Base-by-base conservation (phyloP, 2,888 invertebrate species). In the Portevinia maculata region DNA sequence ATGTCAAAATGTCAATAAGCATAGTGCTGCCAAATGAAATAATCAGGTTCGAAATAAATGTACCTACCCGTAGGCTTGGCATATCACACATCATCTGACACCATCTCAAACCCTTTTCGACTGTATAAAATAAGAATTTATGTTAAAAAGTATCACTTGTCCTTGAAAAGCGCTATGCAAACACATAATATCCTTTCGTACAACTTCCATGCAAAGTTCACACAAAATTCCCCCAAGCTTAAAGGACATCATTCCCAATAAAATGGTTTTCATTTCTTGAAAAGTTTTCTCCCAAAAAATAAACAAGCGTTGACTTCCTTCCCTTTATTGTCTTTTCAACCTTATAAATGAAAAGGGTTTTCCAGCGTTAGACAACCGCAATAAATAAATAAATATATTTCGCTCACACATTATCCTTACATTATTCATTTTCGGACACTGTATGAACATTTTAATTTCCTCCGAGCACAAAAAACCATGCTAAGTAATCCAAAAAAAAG, bases 351-450 rank as follows among this genome's bases (percentile, higher is more conserved):
- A 67, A 70, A 70, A 70, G 64, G 75, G 70, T 70, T 74, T 55
- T 44, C 46, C 28, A 19, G 39, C 44, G 39, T 13, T 21, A 13
- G 24, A 24, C 52, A n/a, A 19, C 24, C 2, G 9, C 24, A 44
- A 59, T 60, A 64, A 64, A 81, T 81, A 81, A 65, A 71, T 55
- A 76, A 76, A 81, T 65, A 70, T 65, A 65, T 81, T 64, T 65
- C 70, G 53, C 53, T 65, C 76, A 76, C 81, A 81, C 64, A 76
- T 76, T 71, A 76, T 81, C 70, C 70, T 59, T 65, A 48, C 70
- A 81, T 76, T 76, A 76, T 70, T 76, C 81, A 81, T 81, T 81
- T 81, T 81, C 52, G 76, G 76, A 59, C 70, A 81, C 81, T 81
- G 32, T 76, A 52, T 60, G 71, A 76, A 71, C 59, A 81, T 81